Conservation (phyloP, 2,797 vertebrate genomes). For the Thalassophryne amazonica region DNA sequence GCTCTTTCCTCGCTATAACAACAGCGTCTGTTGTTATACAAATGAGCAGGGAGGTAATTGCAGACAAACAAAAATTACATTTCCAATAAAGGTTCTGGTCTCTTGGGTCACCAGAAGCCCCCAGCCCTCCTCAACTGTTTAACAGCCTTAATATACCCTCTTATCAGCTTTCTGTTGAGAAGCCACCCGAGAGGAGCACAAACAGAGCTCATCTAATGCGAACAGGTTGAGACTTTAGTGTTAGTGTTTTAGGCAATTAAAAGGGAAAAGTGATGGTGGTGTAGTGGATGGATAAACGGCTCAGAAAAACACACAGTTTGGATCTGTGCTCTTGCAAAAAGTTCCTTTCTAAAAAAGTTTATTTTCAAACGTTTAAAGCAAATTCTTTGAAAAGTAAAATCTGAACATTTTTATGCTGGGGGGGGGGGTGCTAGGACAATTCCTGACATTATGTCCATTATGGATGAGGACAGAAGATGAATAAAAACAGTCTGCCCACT, state of each 20-base stretch:
- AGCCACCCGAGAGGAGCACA: constrained; percentile 68
- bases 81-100: constrained; percentile 81
- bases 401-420: no score
- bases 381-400: no score
- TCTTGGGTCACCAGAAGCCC: constrained; percentile 69
- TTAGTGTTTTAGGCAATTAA: constrained; percentile 64
- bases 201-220: constrained; percentile 73
- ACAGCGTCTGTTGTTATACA: constrained; percentile 76
- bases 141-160: constrained; percentile 77
- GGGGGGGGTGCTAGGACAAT: no score
- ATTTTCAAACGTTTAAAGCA: no score
- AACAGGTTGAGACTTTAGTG: constrained; percentile 59
- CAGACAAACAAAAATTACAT: constrained; percentile 84
- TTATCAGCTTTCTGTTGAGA: constrained; percentile 67
- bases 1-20: constrained; percentile 53
- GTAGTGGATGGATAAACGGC: constrained; percentile 48
- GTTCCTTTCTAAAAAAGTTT: no score
- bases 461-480: no score
- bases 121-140: constrained; percentile 71
- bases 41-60: constrained; percentile 81
- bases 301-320: constrained; percentile 39
- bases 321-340: constrained; percentile 21
- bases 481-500: no score
- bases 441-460: no score
- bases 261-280: constrained; percentile 32